Percentiles rank a stretch among this genome's conserved stretches.
These are phyloP conservation scores for Phenganax stokvisi DNA, from an alignment of 92 coral and sea anemone genomes.

Conservation along the genomic window DNA sequence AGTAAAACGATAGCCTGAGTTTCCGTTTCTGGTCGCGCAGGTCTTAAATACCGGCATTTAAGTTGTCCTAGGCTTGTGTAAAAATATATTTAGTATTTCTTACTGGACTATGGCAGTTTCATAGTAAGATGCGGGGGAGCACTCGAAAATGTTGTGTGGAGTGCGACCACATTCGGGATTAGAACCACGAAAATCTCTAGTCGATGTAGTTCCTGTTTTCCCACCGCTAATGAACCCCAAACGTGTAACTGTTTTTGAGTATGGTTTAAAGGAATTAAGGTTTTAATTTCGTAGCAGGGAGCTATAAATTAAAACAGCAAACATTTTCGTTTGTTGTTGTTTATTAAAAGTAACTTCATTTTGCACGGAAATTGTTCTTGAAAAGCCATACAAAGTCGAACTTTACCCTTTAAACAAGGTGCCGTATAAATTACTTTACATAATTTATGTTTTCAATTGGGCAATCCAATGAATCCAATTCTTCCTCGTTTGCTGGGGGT, in stretches of 20 bases:
- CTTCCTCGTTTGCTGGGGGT: slow-evolving; percentile 25
- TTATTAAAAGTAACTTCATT: background rate
- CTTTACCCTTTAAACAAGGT: slow-evolving; percentile 10
- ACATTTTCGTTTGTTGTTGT: slow-evolving; percentile 4
- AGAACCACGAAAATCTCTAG: background rate
- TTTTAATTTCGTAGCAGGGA: slow-evolving; percentile 10
- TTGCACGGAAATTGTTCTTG: background rate
- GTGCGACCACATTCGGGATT: background rate
- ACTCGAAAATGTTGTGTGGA: background rate
- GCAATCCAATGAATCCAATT: slow-evolving; percentile 16
- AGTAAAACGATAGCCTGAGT: slow-evolving; percentile 27
- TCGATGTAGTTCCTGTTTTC: slow-evolving; percentile 18
- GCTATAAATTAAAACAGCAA: background rate
- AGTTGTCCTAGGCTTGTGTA: no score
- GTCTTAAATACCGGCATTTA: background rate
- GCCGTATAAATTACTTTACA: slow-evolving; percentile 2
- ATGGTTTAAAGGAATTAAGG: slow-evolving; percentile 10
- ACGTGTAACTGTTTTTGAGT: background rate
- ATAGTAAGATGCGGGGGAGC: background rate
- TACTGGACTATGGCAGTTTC: background rate
- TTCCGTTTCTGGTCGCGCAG: slow-evolving; percentile 22
- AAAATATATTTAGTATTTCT: no score
- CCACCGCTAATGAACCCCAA: background rate
- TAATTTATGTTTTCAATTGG: slow-evolving; percentile 6
- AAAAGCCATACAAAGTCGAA: slow-evolving; percentile 3